Evolutionary conservation across 2,797 vertebrate species (phyloP).

Genomic region (Notoglanidium macrostoma): DNA sequence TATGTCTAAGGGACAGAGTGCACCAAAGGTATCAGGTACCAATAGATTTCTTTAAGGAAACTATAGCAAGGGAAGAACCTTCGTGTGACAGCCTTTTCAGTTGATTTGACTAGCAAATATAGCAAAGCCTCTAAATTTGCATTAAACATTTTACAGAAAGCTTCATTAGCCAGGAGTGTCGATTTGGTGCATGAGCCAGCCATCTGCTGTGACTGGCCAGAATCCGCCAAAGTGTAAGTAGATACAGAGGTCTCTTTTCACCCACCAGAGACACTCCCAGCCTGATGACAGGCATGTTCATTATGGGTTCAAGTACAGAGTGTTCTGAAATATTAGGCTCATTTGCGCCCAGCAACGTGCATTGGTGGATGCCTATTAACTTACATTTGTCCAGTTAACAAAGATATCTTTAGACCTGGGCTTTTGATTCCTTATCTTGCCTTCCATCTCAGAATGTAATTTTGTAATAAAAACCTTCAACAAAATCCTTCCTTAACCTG

Average conservation of each 20-base stretch:
- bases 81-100: neutral
- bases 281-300: conserved; percentile 31
- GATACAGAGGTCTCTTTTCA: conserved; percentile 40
- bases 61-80: neutral
- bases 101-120: neutral
- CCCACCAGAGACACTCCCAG: conserved; percentile 39
- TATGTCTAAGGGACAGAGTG: conserved; percentile 22
- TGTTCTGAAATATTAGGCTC: conserved; percentile 13
- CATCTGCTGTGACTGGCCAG: conserved; percentile 43
- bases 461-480: conserved; percentile 15
- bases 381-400: neutral
- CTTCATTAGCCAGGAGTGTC: conserved; percentile 27
- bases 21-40: conserved; percentile 38
- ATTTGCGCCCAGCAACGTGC: neutral
- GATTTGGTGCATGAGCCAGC: conserved; percentile 19
- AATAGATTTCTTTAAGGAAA: neutral
- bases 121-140: neutral
- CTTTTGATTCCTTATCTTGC: conserved; percentile 17
- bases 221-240: conserved; percentile 55
- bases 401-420: conserved; percentile 3
- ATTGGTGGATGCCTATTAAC: conserved; percentile 1
- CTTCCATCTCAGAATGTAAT: conserved; percentile 19
- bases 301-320: conserved; percentile 36
- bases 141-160: conserved; percentile 27
- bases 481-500: conserved; percentile 53